phyloP scores from a whole-genome alignment of 1,140 invertebrate genomes.

The Aethina tumida region DNA sequence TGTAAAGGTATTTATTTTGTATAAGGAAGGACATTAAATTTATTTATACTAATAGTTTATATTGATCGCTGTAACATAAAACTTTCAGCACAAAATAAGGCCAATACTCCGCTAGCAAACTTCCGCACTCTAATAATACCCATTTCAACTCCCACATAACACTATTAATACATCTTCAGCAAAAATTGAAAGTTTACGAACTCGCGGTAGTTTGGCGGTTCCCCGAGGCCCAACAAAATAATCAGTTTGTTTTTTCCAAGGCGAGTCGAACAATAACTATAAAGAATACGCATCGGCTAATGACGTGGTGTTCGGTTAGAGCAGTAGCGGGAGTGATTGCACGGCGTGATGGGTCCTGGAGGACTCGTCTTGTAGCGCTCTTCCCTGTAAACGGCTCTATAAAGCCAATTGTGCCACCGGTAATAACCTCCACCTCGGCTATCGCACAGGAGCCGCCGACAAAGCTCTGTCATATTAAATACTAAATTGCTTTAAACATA shows the following conservation, averaged over 20 bases:
- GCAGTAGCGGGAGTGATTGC: constrained; percentile 12
- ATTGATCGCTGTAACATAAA: too few species aligned
- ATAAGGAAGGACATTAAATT: too few species aligned
- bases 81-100: too few species aligned
- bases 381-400: constrained; percentile 14
- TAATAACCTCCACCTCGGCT: constrained; percentile 9
- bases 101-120: too few species aligned
- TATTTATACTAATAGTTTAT: too few species aligned
- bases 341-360: constrained; percentile 16
- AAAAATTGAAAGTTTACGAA: constrained; percentile 14
- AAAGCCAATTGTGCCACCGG: constrained; percentile 16
- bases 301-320: constrained; percentile 23
- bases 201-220: constrained; percentile 5
- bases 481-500: too few species aligned
- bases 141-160: too few species aligned
- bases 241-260: constrained; percentile 22
- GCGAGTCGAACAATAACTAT: constrained; percentile 16
- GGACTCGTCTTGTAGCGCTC: constrained; percentile 14
- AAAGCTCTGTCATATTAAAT: background rate
- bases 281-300: constrained; percentile 24
- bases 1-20: too few species aligned
- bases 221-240: constrained; percentile 16
- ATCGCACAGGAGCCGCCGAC: constrained; percentile 1
- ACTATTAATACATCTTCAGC: too few species aligned
- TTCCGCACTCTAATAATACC: too few species aligned